Conservation (phyloP, 2,888 invertebrate species). For the Ennomos fuscantarius region DNA sequence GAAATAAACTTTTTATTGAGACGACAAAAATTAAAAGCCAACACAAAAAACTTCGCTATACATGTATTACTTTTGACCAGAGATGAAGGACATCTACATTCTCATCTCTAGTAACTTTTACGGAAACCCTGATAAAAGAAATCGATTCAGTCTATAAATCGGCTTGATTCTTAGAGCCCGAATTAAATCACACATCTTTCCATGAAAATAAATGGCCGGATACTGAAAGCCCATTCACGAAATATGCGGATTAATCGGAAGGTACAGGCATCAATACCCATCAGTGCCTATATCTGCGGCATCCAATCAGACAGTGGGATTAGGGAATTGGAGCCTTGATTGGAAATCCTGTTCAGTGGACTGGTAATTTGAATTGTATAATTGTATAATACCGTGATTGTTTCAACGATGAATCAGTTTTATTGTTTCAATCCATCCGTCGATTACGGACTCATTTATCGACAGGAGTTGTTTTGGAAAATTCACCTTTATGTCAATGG, state of each 20-base stretch:
- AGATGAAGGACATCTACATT: no score
- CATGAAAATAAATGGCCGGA: slow-evolving; percentile 12
- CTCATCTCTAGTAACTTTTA: no score
- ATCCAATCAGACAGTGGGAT: slow-evolving; percentile 26
- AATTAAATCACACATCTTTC: slow-evolving; percentile 8
- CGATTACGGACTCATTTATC: neutral
- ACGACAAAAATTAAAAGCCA: no score
- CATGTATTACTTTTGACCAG: no score
- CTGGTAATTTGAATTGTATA: slow-evolving; percentile 30
- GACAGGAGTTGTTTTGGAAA: no score
- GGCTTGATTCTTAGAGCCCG: no score
- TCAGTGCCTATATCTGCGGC: slow-evolving; percentile 21
- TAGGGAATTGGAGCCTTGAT: slow-evolving; percentile 14
- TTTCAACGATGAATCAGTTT: slow-evolving; percentile 12
- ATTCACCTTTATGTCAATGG: no score
- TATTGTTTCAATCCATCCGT: slow-evolving; percentile 1
- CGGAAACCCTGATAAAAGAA: no score
- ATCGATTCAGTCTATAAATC: no score
- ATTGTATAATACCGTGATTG: slow-evolving; percentile 7
- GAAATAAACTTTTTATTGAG: no score
- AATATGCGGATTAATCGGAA: slow-evolving; percentile 24
- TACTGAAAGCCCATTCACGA: slow-evolving; percentile 6
- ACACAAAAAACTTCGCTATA: no score
- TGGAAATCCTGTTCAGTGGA: slow-evolving; percentile 15
- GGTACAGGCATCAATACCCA: slow-evolving; percentile 22